Base-by-base conservation (phyloP, 1,140 invertebrate species). In the Nomia melanderi region DNA sequence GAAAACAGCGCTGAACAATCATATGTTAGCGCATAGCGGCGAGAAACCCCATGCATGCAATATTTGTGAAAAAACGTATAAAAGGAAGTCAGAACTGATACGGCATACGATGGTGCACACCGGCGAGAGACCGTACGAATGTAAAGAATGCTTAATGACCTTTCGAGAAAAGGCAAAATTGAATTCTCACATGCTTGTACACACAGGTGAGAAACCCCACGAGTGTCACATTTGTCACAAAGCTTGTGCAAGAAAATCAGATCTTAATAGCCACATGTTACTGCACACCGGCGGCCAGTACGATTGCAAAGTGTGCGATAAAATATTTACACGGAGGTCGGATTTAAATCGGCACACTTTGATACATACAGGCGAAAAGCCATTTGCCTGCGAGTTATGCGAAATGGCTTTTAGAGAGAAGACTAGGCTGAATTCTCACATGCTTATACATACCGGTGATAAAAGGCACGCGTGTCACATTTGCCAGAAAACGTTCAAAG, bases 281-380 rank as follows among this genome's bases (percentile, higher is more conserved):
- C 87, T 91, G 8, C 92, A 93, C 72, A 93, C 91, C 6, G 91
- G 91, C 0, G 91, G 90, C 0, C 91, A 95, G 77, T 95, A 96
- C 86, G 95, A 96, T 0, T 96, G 96, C 85, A 94, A 94, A 39
- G 92, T 95, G 25, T 96, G 96, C 85, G 95, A 95, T 60, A 94
- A 95, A 76, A 96, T 95, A 47, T 96, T 96, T 90, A 94, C 95
- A 2, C 93, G 95, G 1, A 95, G 95, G 70, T 93, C 93, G 1
- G 96, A 96, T 88, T 83, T 96, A 20, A 94, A 94, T 77, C 90
- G 94, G 36, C 96, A 96, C 91, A 93, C 94, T 7, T 90, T 96
- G 23, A 94, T 96, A 62, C 96, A 96, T 83, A 94, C 95, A 2
- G 95, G 95, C 4, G 94, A 95, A 78, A 96, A 95, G 84, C 95